Percentiles rank a stretch among this genome's conserved stretches.
Conservation (phyloP, 2,888 invertebrate species). For the Conomelus anceps region DNA sequence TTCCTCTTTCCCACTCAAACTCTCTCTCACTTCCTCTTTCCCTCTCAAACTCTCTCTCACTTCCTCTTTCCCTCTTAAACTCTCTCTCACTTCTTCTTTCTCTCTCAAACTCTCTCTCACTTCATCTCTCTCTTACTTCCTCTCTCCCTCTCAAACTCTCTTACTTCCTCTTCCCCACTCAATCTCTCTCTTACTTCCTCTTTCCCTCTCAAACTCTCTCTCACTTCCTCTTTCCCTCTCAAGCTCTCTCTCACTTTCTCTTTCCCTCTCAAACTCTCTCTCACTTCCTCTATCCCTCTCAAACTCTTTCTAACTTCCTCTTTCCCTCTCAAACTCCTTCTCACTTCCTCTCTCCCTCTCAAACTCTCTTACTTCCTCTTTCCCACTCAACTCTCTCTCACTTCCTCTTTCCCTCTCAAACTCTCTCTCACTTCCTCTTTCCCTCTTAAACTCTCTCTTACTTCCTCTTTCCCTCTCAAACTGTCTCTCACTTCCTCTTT, state of each 20-base stretch:
- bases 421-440: background rate
- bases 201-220: background rate
- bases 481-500: too few relatives aligned
- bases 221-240: background rate
- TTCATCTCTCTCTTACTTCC: too few relatives aligned
- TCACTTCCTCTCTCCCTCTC: background rate
- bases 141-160: background rate
- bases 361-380: background rate
- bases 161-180: background rate
- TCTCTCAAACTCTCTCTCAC: too few relatives aligned
- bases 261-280: background rate
- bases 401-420: background rate
- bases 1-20: too few relatives aligned
- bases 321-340: background rate
- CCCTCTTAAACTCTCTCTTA: too few relatives aligned
- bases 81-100: background rate
- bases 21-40: too few relatives aligned
- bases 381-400: background rate
- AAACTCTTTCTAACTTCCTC: too few relatives aligned
- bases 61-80: background rate
- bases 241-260: background rate
- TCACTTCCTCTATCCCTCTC: too few relatives aligned
- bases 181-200: background rate
- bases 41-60: background rate
- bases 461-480: too few relatives aligned